Evolutionary conservation across 2,888 invertebrate genomes (phyloP), one percentile per base, ranked within the genome.

Genomic region (Pyralis farinalis): DNA sequence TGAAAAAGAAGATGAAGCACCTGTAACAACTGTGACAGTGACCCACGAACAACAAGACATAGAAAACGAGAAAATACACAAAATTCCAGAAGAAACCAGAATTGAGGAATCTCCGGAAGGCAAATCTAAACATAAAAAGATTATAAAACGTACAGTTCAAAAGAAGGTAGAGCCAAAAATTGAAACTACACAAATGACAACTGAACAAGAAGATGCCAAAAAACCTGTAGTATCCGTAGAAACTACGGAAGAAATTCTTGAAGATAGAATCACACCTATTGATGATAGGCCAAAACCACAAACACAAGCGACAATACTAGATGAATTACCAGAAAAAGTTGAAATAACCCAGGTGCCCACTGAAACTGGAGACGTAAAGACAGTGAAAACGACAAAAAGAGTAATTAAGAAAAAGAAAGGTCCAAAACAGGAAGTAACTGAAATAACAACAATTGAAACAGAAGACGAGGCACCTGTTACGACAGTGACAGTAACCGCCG

Each of bases 371-470:
- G 51, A 53, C 0, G 30, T 44, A 0, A 48, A 50, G 4, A 43
- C 41, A 1, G 35, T 55, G 0, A 53, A 53, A 32, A 49, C 49
- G 1, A 42, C 49, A 0, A 58, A 58, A 11, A 46, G 49, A 3
- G 30, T 61, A 0, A 61, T 72, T 7, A 70, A 63, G 42, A 85
- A 81, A 49, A 71, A 69, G 29, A 66, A 71, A 43, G 74, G 80
- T 6, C 67, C 56, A 0, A 56, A 54, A 34, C 42, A 55, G 56
- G 71, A 62, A 67, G 77, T 74, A 46, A 85, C 63, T 54, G 74
- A 68, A 72, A 83, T 81, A 58, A 77, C 75, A 51, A 74, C 63
- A 55, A 55, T 71, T 47, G 71, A 45, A 60, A 78, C 66, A 53
- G 63, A 80, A 61, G 83, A 78, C 43, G 67, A 79, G 47, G 44